These are phyloP conservation scores for Petrocephalus zakoni DNA, from an alignment of 2,113 vertebrate species.

Conservation along the genomic window DNA sequence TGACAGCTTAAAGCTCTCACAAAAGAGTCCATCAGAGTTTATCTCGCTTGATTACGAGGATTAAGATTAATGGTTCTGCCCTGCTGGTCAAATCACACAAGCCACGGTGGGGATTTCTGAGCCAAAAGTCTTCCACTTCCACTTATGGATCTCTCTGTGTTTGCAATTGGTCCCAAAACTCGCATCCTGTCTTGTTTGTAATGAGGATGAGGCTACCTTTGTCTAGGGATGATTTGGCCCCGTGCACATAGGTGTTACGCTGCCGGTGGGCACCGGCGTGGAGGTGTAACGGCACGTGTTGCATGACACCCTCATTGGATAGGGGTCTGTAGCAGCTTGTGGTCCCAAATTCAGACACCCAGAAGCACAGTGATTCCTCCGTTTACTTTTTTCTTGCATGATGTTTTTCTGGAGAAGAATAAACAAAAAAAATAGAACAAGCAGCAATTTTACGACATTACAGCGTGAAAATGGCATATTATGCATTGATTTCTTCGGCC, in stretches of 20 bases:
- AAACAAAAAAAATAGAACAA: not conserved
- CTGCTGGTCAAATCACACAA: not conserved
- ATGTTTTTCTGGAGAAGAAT: not conserved
- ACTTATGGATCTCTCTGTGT: not conserved
- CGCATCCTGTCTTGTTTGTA: not conserved
- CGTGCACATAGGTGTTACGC: not conserved
- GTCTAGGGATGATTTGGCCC: not conserved
- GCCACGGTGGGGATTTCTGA: not conserved
- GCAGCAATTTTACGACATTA: not conserved
- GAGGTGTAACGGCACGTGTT: not conserved
- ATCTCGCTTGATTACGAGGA: not conserved
- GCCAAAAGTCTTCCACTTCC: not conserved
- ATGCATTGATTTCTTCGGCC: not conserved
- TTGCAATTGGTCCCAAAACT: not conserved
- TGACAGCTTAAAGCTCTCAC: not conserved
- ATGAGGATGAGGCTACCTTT: not conserved
- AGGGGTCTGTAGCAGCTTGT: not conserved
- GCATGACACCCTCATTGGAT: not conserved
- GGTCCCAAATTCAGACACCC: not conserved
- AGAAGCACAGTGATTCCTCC: not conserved
- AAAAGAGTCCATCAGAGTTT: not conserved
- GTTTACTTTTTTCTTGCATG: not conserved
- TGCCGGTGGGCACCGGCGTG: not conserved
- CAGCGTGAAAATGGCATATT: not conserved
- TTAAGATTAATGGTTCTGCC: not conserved